Evolutionary conservation across 2,797 vertebrate species (phyloP).

Genomic region (Odontamblyopus lacepedii): DNA sequence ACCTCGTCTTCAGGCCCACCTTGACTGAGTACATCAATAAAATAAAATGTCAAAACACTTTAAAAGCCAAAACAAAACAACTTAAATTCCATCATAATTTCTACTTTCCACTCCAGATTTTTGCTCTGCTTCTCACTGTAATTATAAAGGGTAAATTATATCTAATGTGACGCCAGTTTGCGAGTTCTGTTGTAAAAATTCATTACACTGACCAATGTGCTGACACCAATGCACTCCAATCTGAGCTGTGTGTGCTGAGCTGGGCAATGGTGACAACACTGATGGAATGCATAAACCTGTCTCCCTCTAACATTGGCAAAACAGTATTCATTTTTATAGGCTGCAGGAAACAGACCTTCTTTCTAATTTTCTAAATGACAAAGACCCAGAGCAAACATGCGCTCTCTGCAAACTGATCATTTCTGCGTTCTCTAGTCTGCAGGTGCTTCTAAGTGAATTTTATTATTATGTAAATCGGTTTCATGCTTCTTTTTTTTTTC

Average conservation of each 20-base stretch:
- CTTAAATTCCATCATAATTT: not conserved
- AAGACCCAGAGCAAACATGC: slow-evolving; percentile 16
- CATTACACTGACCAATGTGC: slow-evolving; percentile 43
- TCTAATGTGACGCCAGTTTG: slow-evolving; percentile 17
- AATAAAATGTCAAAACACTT: too few species aligned
- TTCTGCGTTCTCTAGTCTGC: slow-evolving; percentile 35
- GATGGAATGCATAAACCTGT: slow-evolving; percentile 70
- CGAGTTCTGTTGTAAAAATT: slow-evolving; percentile 28
- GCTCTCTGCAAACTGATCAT: slow-evolving; percentile 11
- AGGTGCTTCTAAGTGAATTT: slow-evolving; percentile 50
- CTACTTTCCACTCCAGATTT: not conserved
- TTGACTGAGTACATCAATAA: not conserved
- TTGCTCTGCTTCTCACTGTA: slow-evolving; percentile 9
- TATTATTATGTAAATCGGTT: slow-evolving; percentile 62
- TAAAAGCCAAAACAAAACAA: too few species aligned
- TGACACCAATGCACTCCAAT: slow-evolving; percentile 55
- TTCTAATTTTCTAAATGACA: slow-evolving; percentile 55
- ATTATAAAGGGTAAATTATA: slow-evolving; percentile 13
- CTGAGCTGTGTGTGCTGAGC: slow-evolving; percentile 54
- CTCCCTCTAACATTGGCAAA: slow-evolving; percentile 42
- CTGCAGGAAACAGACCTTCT: not conserved
- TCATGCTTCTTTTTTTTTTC: slow-evolving; percentile 47
- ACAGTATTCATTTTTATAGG: slow-evolving; percentile 46
- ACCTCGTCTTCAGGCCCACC: not conserved
- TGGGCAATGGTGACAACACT: slow-evolving; percentile 54